phyloP scores from a whole-genome alignment of 2,888 invertebrate genomes.

The Andrena minutula region DNA sequence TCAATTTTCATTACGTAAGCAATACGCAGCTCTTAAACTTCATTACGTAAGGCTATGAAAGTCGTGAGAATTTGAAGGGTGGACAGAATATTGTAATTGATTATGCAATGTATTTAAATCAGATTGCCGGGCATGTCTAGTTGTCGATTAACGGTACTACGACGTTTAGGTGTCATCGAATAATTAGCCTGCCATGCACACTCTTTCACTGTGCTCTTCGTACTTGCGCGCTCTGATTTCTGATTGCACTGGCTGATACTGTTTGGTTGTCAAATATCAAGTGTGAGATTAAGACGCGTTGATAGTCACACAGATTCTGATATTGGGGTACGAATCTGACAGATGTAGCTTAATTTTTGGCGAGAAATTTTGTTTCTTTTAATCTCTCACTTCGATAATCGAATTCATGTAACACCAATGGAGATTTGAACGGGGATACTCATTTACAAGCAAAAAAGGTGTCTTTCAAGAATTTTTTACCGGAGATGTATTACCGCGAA shows the following conservation, averaged over 20 bases:
- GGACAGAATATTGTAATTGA: constrained; percentile 50
- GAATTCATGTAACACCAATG: too few relatives aligned
- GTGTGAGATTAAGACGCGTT: too few relatives aligned
- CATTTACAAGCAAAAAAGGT: too few relatives aligned
- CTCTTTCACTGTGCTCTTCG: background rate
- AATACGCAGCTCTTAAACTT: constrained; percentile 10
- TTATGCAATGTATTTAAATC: constrained; percentile 46
- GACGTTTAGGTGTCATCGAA: background rate
- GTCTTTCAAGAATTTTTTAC: too few relatives aligned
- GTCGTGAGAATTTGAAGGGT: constrained; percentile 49
- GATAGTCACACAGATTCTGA: too few relatives aligned
- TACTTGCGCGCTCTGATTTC: background rate
- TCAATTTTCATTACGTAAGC: constrained; percentile 41
- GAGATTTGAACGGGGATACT: too few relatives aligned
- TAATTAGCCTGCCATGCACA: background rate
- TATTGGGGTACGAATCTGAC: too few relatives aligned
- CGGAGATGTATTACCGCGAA: too few relatives aligned
- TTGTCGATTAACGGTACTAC: background rate
- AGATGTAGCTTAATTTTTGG: too few relatives aligned
- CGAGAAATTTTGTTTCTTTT: too few relatives aligned
- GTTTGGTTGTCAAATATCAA: background rate
- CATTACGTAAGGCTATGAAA: constrained; percentile 62
- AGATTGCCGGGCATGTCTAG: constrained; percentile 6
- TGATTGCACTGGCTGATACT: background rate
- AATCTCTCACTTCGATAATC: too few relatives aligned